Evolutionary conservation across 2,888 invertebrate genomes (phyloP).

Genomic region (Rotaria magnacalcarata): DNA sequence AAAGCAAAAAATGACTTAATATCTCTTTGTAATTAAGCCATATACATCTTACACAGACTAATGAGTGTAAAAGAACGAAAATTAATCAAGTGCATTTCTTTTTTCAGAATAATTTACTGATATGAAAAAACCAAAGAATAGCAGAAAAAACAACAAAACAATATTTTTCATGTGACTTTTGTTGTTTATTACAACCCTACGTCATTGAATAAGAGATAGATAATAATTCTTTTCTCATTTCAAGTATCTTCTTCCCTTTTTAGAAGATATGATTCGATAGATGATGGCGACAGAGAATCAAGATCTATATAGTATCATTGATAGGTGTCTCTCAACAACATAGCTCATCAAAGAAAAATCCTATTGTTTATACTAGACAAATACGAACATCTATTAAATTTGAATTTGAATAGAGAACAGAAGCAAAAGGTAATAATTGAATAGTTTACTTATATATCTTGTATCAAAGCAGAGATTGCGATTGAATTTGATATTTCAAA

Average conservation of each 20-base stretch:
- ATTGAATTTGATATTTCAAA: neutral
- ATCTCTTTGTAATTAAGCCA: neutral
- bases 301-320: neutral
- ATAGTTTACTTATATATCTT: too few species aligned
- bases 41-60: neutral
- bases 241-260: neutral
- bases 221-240: neutral
- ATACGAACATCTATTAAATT: too few species aligned
- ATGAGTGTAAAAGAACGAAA: neutral
- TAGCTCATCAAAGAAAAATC: too few species aligned
- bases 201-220: neutral
- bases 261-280: neutral
- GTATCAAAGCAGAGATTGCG: neutral
- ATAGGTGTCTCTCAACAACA: conserved; percentile 26
- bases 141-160: neutral
- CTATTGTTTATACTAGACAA: too few species aligned
- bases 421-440: too few species aligned
- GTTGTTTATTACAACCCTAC: neutral
- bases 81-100: neutral
- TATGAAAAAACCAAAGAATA: neutral
- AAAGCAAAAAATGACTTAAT: too few species aligned
- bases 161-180: neutral
- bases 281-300: neutral
- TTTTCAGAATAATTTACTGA: neutral
- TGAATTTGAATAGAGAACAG: too few species aligned